A percentile compares a stretch with the other conserved stretches of the same genome.
These are phyloP conservation scores for Chydorus sphaericus DNA, from an alignment of 2,888 invertebrate species.

Conservation along the genomic window DNA sequence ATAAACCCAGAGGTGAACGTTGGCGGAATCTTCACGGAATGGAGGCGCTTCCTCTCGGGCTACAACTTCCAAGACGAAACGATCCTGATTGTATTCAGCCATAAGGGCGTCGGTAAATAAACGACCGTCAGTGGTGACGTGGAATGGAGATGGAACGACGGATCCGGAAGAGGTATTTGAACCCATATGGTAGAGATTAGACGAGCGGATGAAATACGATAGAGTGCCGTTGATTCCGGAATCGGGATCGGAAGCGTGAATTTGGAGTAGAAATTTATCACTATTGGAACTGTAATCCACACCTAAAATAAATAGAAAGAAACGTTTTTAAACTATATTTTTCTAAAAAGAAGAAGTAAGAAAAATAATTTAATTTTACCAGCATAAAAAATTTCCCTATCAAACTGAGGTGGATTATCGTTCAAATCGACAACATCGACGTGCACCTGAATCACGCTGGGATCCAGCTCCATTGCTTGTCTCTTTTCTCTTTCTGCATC, in stretches of 20 bases:
- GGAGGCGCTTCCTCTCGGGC: conserved; percentile 69
- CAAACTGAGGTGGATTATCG: conserved; percentile 66
- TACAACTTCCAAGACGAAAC: conserved; percentile 67
- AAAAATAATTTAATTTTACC: conserved; percentile 33
- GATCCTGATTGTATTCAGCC: conserved; percentile 76
- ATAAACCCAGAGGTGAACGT: conserved; percentile 68
- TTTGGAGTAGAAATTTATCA: conserved; percentile 23
- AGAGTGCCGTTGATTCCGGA: conserved; percentile 19
- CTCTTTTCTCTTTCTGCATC: conserved; percentile 7
- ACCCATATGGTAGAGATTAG: conserved; percentile 22
- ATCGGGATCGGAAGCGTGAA: conserved; percentile 21
- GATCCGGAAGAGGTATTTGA: conserved; percentile 40
- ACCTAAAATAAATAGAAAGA: conserved; percentile 21
- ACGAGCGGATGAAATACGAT: conserved; percentile 21
- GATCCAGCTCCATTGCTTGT: conserved; percentile 33
- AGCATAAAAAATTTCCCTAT: conserved; percentile 45
- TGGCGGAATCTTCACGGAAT: conserved; percentile 32
- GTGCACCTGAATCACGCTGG: conserved; percentile 52
- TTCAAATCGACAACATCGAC: conserved; percentile 65
- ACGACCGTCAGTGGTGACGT: conserved; percentile 53
- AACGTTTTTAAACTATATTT: neutral
- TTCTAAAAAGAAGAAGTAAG: neutral
- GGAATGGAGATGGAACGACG: conserved; percentile 76
- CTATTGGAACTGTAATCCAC: conserved; percentile 25
- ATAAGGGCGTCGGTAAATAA: conserved; percentile 63